Evolutionary conservation across 2,113 vertebrate genomes (phyloP).

Genomic region (Zapornia atra): DNA sequence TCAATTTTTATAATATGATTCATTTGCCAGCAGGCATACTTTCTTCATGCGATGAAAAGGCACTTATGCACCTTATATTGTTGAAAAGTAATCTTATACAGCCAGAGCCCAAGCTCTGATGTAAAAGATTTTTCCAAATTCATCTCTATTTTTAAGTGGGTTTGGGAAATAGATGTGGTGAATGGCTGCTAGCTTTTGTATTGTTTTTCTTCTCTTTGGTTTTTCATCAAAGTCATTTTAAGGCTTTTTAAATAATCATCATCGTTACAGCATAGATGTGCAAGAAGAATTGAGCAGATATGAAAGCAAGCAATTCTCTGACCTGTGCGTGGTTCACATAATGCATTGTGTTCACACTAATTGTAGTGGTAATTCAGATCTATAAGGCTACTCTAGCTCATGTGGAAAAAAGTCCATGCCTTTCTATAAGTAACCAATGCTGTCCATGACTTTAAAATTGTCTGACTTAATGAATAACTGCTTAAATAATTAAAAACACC

Average conservation of each 20-base stretch:
- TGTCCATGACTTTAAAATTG: background rate
- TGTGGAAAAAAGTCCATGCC: background rate
- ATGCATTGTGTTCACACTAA: conserved; percentile 1
- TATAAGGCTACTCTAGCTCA: background rate
- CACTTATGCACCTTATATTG: conserved; percentile 82
- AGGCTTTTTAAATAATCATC: conserved; percentile 6
- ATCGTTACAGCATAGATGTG: background rate
- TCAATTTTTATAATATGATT: conserved; percentile 91
- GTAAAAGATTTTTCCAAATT: conserved; percentile 70
- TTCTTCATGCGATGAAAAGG: conserved; percentile 83
- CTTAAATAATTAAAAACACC: background rate
- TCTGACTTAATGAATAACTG: background rate
- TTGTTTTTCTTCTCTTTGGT: conserved; percentile 37
- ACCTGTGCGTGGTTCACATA: background rate
- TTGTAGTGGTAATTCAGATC: background rate
- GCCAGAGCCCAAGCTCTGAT: conserved; percentile 61
- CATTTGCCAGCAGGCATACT: conserved; percentile 82
- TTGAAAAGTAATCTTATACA: conserved; percentile 79
- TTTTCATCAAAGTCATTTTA: conserved; percentile 36
- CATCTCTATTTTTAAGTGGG: conserved; percentile 68
- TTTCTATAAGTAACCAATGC: background rate
- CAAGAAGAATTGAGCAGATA: background rate
- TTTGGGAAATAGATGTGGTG: conserved; percentile 48
- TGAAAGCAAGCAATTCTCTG: background rate
- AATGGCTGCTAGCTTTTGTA: background rate